Evolutionary conservation across 2,113 vertebrate species (phyloP).

Genomic region (Carassius gibelio): DNA sequence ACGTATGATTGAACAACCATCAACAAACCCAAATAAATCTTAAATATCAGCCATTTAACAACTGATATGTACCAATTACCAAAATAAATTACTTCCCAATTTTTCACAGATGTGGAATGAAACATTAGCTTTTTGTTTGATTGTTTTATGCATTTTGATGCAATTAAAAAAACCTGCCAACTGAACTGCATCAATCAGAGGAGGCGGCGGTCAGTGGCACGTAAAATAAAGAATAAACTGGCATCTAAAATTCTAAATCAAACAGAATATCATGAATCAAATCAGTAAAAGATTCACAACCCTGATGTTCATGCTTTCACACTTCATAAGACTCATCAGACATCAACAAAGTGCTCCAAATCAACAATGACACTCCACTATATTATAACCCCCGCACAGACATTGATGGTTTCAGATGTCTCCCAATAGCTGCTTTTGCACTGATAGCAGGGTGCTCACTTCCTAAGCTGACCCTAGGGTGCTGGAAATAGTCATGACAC

Average conservation of each 20-base stretch:
- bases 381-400: neutral
- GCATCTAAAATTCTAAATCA: neutral
- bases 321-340: neutral
- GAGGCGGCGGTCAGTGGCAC: neutral
- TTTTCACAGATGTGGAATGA: neutral
- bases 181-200: neutral
- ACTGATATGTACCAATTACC: neutral
- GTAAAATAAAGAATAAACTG: neutral
- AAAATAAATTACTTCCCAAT: neutral
- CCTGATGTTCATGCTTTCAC: neutral
- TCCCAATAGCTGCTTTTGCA: slow-evolving; percentile 25
- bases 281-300: neutral
- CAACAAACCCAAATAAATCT: neutral
- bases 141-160: neutral
- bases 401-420: slow-evolving; percentile 12
- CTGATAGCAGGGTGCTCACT: slow-evolving; percentile 39
- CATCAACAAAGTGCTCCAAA: neutral
- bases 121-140: neutral
- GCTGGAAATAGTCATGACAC: slow-evolving; percentile 57
- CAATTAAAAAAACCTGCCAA: neutral
- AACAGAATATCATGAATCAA: neutral
- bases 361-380: neutral
- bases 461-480: slow-evolving; percentile 41
- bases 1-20: neutral
- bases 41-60: neutral